These are phyloP conservation scores for Colius striatus DNA, from an alignment of 2,113 vertebrate genomes.

Conservation along the genomic window DNA sequence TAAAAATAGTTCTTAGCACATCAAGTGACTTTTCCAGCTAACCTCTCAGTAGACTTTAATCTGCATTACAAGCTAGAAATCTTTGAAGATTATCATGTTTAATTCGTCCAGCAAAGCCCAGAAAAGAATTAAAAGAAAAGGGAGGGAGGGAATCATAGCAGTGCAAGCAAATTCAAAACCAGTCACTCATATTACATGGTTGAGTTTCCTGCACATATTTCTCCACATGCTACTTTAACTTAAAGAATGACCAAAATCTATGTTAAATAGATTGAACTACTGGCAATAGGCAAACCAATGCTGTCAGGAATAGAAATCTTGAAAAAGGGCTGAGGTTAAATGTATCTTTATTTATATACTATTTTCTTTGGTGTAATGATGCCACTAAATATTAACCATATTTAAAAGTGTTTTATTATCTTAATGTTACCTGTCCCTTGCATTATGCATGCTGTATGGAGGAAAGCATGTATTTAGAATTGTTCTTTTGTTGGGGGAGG, in stretches of 20 bases:
- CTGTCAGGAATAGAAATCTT: not conserved
- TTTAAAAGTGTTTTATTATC: not conserved
- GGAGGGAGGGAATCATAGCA: not conserved
- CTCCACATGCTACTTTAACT: slow-evolving; percentile 64
- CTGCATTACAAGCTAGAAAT: slow-evolving; percentile 55
- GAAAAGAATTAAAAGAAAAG: slow-evolving; percentile 43
- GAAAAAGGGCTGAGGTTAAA: not conserved
- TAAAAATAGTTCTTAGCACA: slow-evolving; percentile 50
- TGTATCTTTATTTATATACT: not conserved
- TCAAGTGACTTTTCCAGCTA: slow-evolving; percentile 57
- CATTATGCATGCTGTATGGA: not conserved
- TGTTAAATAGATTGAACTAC: not conserved
- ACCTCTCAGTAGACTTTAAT: slow-evolving; percentile 52
- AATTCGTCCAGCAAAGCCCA: slow-evolving; percentile 60
- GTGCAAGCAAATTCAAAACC: slow-evolving; percentile 41
- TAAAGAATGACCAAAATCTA: slow-evolving; percentile 53
- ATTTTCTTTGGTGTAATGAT: not conserved
- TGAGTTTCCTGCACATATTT: slow-evolving; percentile 56
- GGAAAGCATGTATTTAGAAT: not conserved
- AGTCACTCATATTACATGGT: slow-evolving; percentile 39
- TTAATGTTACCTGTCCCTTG: not conserved
- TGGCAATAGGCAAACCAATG: not conserved
- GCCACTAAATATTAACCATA: not conserved
- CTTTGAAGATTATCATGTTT: slow-evolving; percentile 60
- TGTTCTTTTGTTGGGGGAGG: not conserved